These are phyloP conservation scores for Brachyhypopomus occidentalis DNA, from an alignment of 2,113 vertebrate genomes.

Conservation along the genomic window DNA sequence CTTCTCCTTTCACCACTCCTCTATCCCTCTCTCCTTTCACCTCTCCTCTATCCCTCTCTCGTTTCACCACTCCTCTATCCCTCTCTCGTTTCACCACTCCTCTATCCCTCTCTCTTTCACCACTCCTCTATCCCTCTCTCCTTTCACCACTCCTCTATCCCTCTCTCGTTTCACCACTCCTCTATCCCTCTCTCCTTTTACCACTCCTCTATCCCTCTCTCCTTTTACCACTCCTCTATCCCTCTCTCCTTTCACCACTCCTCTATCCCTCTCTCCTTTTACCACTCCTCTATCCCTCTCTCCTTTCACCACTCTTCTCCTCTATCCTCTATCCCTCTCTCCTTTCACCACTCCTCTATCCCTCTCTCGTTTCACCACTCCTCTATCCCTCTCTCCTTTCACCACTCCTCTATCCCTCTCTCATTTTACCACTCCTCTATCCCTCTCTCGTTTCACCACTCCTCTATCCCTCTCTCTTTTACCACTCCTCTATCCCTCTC, in stretches of 20 bases:
- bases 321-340: too few relatives aligned
- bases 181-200: background rate
- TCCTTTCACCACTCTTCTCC: background rate
- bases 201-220: background rate
- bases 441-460: background rate
- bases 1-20: background rate
- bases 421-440: background rate
- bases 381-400: background rate
- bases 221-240: background rate
- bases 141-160: conserved; percentile 2
- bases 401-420: background rate
- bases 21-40: background rate
- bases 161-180: background rate
- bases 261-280: background rate
- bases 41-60: background rate
- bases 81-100: background rate
- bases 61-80: conserved; percentile 3
- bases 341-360: background rate
- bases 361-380: background rate
- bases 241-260: background rate
- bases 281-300: background rate
- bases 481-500: background rate
- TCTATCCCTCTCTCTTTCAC: background rate
- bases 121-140: background rate
- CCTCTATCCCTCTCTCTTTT: background rate